Evolutionary conservation across 53 echinoderm and acorn worm species (phyloP), one percentile per base, ranked within the genome.

Genomic region (Paelopatides confundens): DNA sequence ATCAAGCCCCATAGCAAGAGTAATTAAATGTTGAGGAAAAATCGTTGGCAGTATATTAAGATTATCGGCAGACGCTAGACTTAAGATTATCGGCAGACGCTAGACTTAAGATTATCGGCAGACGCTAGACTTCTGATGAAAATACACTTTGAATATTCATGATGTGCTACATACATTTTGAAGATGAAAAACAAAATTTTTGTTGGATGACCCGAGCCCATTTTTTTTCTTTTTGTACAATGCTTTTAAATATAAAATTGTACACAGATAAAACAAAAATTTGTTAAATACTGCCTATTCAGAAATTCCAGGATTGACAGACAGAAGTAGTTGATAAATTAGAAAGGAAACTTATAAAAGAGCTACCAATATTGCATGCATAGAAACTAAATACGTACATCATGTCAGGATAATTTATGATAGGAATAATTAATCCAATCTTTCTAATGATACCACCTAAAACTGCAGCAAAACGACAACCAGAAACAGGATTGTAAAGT

Each of bases 311-410:
- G 39, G 70, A 29, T 11, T 66, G 43, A 43, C 30, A 66, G 35
- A 70, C 70, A 70, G 5, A 70, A 69, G 21, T n/a, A 30, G 70
- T n/a, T 35, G 36, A 70, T 70, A 70, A 70, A 70, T 70, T 70
- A 70, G 70, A 70, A 34, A 37, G 6, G 24, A 29, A 36, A 21
- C 24, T 35, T 34, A 14, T n/a, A 17, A 35, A 37, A 39, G 70
- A 70, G 39, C 70, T 70, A 70, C 36, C 70, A 70, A 70, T 70
- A 70, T 70, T 70, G 70, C 70, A 70, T 70, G 70, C 70, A 70
- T 17, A 37, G 70, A 35, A 70, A 70, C 70, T 70, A 70, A 70
- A 35, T 23, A 58, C 21, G 21, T 58, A 58, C 58, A 58, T 70
- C 35, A n/a, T n/a, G n/a, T 70, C 70, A 70, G 70, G 70, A 70